phyloP scores from a whole-genome alignment of 2,888 invertebrate species.

The Helobdella robusta region DNA sequence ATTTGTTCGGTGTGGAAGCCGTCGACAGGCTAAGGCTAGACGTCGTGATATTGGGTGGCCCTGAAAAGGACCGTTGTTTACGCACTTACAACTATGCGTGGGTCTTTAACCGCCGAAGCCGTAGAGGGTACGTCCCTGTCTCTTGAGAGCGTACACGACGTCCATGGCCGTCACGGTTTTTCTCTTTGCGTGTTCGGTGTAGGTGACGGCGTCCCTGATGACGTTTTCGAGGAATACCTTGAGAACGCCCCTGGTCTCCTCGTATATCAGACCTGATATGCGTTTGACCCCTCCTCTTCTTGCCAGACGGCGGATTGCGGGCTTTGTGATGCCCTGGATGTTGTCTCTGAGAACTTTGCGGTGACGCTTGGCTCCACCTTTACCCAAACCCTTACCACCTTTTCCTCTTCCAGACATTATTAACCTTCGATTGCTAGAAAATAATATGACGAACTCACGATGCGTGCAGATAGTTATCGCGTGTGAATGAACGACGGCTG shows the following conservation, averaged over 20 bases:
- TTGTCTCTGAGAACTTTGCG: constrained; percentile 67
- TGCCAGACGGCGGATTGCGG: constrained; percentile 67
- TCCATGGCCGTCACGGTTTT: constrained; percentile 32
- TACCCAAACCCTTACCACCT: constrained; percentile 68
- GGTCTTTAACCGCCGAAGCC: constrained; percentile 31
- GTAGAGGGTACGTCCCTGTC: constrained; percentile 31
- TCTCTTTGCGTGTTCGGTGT: constrained; percentile 44
- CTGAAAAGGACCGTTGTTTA: no score
- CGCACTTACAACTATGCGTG: no score
- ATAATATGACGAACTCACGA: no score
- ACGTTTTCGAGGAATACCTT: constrained; percentile 70
- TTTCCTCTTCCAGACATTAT: constrained; percentile 69
- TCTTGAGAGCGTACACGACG: constrained; percentile 30
- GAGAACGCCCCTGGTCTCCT: constrained; percentile 43
- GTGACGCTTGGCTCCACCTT: constrained; percentile 72
- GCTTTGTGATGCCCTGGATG: constrained; percentile 69
- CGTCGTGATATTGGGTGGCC: no score
- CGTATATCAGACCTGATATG: constrained; percentile 68
- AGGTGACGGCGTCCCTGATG: constrained; percentile 73
- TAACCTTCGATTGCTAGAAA: no score
- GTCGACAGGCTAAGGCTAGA: no score
- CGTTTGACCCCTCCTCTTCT: constrained; percentile 58
- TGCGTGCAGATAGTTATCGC: no score
- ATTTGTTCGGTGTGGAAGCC: no score
- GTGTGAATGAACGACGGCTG: no score